A percentile compares a stretch with the other conserved stretches of the same genome.
These are phyloP conservation scores for Pocillopora damicornis DNA, from an alignment of 64 coral and sea anemone species.

Conservation along the genomic window DNA sequence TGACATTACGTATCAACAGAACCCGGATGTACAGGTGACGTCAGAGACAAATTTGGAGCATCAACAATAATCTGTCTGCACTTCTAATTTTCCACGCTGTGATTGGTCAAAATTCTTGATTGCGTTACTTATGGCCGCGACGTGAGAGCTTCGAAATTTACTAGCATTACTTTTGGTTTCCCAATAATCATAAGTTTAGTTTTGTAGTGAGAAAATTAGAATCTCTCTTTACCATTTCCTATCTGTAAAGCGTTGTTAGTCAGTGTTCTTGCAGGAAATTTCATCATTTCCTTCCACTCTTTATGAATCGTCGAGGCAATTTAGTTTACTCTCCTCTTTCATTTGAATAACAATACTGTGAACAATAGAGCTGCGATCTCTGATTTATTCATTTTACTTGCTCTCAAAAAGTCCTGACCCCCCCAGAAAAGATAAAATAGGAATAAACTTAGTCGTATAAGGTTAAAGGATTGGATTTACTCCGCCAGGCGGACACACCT, in stretches of 20 bases:
- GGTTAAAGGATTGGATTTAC: neutral
- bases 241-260: neutral
- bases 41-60: constrained; percentile 20
- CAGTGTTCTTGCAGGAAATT: neutral
- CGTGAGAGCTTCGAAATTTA: neutral
- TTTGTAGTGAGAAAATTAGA: neutral
- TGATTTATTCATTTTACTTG: neutral
- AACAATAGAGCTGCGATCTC: neutral
- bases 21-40: constrained; percentile 35
- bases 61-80: neutral
- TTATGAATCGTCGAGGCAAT: neutral
- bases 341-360: neutral
- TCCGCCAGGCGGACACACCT: neutral
- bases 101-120: constrained; percentile 17
- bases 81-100: neutral
- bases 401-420: neutral
- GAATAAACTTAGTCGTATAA: constrained; percentile 27
- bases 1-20: neutral
- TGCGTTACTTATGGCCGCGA: neutral
- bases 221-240: constrained; percentile 16
- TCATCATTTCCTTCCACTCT: constrained; percentile 25
- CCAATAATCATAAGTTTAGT: neutral
- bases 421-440: neutral
- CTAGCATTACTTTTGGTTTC: neutral
- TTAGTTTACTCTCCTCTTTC: neutral